Base-by-base conservation (phyloP, 30 jellyfish, hydroid and myxozoan genomes). In the Aurelia sp. region DNA sequence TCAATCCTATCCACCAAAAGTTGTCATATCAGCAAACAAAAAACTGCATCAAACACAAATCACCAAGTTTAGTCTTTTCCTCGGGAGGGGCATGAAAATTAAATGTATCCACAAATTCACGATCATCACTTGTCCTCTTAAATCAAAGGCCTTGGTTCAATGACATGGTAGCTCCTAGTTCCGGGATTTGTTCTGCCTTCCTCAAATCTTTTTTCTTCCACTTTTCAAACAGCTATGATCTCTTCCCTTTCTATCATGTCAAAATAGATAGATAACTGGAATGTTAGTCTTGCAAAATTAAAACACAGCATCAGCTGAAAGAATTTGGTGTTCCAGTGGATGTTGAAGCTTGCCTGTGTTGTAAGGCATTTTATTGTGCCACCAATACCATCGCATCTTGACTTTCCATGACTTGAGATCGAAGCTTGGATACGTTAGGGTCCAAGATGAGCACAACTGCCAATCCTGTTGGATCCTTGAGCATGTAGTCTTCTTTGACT, bases 401-500 rank as follows among this genome's bases (percentile, higher is more conserved):
- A 35, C 5, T 35, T 35, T 35, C 47, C 47, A 35, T 35, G 47
- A 35, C 47, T 35, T 35, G n/a, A n/a, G n/a, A n/a, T 35, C 4
- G 44, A 35, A 35, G 44, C 4, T 35, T 35, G 44, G 44, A 35
- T 35, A 35, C 4, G 44, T 38, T 38, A 6, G 48, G 48, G 9
- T 38, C 48, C 48, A 3, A 38, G 9, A 38, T 38, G 9, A 0
- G 48, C 48, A 38, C 8, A 38, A 38, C 9, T 1, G 48, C 48
- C 3, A 6, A 38, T 38, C 48, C 48, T 38, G 48, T 38, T 38
- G 48, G 7, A 38, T 73, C 84, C 8, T 73, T 72, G 5, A 53
- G 61, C 19, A 75, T 30, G 53, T 76, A 75, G 51, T 75, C 86
- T 75, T 75, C 86, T 57, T 75, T 53, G 13, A 75, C 48, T 30